These are phyloP conservation scores for Diglossa cyanea DNA, from an alignment of 2,797 vertebrate species.

Conservation along the genomic window DNA sequence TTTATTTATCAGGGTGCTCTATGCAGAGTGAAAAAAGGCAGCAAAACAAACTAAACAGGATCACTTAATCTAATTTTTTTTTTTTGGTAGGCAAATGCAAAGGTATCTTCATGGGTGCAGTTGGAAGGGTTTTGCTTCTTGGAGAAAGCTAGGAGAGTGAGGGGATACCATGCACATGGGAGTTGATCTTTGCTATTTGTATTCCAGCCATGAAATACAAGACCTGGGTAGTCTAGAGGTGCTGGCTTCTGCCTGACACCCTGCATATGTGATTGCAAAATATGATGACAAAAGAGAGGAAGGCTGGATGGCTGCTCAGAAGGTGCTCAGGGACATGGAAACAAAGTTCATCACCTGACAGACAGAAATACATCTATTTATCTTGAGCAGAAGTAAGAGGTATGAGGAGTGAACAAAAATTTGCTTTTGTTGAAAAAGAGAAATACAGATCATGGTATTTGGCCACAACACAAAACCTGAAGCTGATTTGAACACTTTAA, in stretches of 20 bases:
- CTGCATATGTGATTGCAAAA: not conserved
- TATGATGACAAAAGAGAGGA: not conserved
- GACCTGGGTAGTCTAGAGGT: not conserved
- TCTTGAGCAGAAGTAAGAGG: not conserved
- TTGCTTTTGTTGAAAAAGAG: conserved; percentile 8
- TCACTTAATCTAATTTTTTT: not conserved
- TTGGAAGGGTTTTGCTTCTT: not conserved
- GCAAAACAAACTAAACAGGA: not conserved
- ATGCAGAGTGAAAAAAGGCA: not conserved
- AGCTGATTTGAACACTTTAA: not conserved
- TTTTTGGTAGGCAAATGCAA: not conserved
- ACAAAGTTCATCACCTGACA: not conserved
- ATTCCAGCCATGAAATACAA: not conserved
- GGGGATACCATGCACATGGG: not conserved
- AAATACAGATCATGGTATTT: not conserved
- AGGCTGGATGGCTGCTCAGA: not conserved
- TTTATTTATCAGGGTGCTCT: not conserved
- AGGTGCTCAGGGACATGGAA: not conserved
- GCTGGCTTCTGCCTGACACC: not conserved
- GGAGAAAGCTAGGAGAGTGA: not conserved
- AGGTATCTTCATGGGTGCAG: not conserved
- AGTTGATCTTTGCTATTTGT: not conserved
- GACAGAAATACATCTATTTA: not conserved
- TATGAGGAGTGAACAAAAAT: not conserved
- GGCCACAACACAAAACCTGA: not conserved